A percentile compares a stretch with the other conserved stretches of the same genome.
phyloP scores from a whole-genome alignment of 2,113 vertebrate genomes.

The Apodemus sylvaticus region DNA sequence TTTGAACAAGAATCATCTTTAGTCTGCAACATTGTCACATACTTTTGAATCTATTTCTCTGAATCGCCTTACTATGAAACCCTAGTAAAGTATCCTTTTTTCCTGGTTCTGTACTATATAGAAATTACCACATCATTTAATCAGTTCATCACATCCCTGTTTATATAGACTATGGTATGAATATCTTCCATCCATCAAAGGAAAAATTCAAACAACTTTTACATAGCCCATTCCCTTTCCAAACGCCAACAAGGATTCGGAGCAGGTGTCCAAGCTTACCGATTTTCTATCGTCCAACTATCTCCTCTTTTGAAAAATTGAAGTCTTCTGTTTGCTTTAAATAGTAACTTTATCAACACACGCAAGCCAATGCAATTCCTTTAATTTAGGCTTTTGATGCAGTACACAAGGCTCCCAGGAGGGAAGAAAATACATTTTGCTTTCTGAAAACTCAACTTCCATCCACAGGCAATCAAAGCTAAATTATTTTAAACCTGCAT shows the following conservation, averaged over 20 bases:
- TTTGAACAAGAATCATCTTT: not conserved
- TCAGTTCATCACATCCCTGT: not conserved
- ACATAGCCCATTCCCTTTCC: slow-evolving; percentile 11
- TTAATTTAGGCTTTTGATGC: slow-evolving; percentile 70
- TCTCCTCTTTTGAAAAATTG: slow-evolving; percentile 67
- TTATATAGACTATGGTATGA: not conserved
- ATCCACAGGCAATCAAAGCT: slow-evolving; percentile 63
- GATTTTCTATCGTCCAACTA: slow-evolving; percentile 57
- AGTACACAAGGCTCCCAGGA: slow-evolving; percentile 54
- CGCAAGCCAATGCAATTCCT: slow-evolving; percentile 53
- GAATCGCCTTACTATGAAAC: not conserved
- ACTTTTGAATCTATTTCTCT: not conserved
- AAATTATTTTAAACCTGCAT: slow-evolving; percentile 67
- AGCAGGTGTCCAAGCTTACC: slow-evolving; percentile 37
- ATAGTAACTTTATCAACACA: slow-evolving; percentile 68
- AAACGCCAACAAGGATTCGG: slow-evolving; percentile 45
- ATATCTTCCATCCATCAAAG: not conserved
- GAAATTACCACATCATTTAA: slow-evolving; percentile 24
- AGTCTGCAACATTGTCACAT: not conserved
- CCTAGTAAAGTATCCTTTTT: not conserved
- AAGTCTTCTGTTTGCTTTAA: slow-evolving; percentile 70
- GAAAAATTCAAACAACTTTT: not conserved
- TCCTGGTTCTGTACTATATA: not conserved
- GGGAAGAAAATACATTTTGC: slow-evolving; percentile 63
- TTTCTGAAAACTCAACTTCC: slow-evolving; percentile 60